A percentile compares a stretch with the other conserved stretches of the same genome.
phyloP scores from a whole-genome alignment of 2,113 vertebrate species.

The Crotalus tigris region DNA sequence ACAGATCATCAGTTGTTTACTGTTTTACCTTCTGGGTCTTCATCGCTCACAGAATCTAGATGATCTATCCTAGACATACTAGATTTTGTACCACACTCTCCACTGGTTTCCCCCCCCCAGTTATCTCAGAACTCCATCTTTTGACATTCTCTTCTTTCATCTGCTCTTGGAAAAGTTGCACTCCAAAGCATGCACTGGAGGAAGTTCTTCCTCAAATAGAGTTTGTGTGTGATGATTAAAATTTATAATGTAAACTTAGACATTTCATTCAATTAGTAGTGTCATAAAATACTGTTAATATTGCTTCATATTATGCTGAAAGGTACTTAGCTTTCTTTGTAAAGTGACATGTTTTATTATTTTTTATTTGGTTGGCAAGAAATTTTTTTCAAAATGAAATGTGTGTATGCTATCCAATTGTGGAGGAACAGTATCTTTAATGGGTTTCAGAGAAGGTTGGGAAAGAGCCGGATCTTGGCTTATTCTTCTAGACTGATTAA shows the following conservation, averaged over 20 bases:
- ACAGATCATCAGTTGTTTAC: background rate
- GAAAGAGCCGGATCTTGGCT: background rate
- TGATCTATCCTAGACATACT: background rate
- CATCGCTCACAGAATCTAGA: background rate
- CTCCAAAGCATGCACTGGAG: too few species aligned
- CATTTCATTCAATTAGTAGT: background rate
- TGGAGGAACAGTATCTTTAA: background rate
- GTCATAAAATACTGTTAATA: background rate
- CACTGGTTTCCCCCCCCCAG: too few species aligned
- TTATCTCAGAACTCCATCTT: background rate
- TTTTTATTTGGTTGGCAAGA: background rate
- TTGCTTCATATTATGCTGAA: slow-evolving; percentile 21
- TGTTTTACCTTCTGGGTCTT: background rate
- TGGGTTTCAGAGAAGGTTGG: background rate
- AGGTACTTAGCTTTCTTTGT: background rate
- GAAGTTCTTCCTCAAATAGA: background rate
- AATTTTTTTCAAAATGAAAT: background rate
- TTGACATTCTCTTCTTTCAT: background rate
- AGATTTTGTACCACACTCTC: background rate
- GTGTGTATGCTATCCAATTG: background rate
- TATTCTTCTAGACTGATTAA: background rate
- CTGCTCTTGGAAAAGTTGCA: background rate
- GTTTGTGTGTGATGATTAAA: rapidly evolving
- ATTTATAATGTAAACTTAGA: background rate
- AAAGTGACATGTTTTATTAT: background rate